Evolutionary conservation across 2,797 vertebrate species (phyloP), one percentile per base, ranked within the genome.

Genomic region (Ctenopoma kingsleyae): DNA sequence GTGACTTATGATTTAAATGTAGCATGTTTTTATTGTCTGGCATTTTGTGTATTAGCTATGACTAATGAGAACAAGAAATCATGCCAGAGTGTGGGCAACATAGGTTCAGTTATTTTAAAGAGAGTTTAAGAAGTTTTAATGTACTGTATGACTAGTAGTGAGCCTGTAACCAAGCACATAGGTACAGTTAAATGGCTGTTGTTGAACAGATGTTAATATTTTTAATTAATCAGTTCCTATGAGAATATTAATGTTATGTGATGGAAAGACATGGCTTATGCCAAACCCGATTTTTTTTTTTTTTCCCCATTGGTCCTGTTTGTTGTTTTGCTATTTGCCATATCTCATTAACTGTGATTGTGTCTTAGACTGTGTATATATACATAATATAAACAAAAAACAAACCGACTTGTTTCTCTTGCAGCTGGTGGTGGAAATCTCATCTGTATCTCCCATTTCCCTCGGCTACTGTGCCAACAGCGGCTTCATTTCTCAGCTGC

Each of bases 341-440:
- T 3, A 40, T 35, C 3, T 36, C 4, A n/a, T 36, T 1, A 20
- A n/a, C 15, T 15, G 5, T 41, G 41, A 38, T 12, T 41, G 5
- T 43, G 41, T 17, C 41, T 17, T 17, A 8, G n/a, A n/a, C 2
- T 1, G 3, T 27, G 25, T 27, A 27, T n/a, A 43, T 8, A 41
- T 41, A 8, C 9, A 40, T 44, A n/a, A n/a, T 41, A 44, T 5
- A 44, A 2, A 44, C 17, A 44, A 0, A 19, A n/a, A n/a, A n/a
- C 17, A 15, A n/a, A 6, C 40, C 23, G 63, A 55, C 22, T 19
- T 36, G 10, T n/a, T 55, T 32, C 40, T 55, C 32, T 67, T 82
- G 67, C 83, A 99, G 98, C 87, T 99, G 79, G 89, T 98, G 57
- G 93, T 99, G 66, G 95, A 95, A 74, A 95, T 99, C 41, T 95